These are phyloP conservation scores for Blera fallax DNA, from an alignment of 2,888 invertebrate genomes.

Conservation along the genomic window DNA sequence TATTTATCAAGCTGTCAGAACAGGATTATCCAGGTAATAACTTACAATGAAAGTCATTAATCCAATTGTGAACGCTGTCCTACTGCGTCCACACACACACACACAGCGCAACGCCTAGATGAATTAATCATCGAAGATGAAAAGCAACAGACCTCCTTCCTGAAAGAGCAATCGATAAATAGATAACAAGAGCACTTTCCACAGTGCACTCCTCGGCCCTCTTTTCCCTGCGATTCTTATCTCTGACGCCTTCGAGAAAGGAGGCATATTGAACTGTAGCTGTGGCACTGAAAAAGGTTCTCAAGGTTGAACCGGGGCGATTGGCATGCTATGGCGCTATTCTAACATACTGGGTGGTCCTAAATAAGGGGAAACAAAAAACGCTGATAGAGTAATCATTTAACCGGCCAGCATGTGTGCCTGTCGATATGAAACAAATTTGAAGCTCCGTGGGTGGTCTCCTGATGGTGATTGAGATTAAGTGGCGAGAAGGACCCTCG, in stretches of 20 bases:
- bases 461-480: slow-evolving; percentile 29
- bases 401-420: slow-evolving; percentile 16
- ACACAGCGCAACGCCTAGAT: slow-evolving; percentile 2
- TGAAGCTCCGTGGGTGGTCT: slow-evolving; percentile 37
- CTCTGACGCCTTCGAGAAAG: slow-evolving; percentile 46
- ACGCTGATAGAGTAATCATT: slow-evolving; percentile 55
- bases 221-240: slow-evolving; percentile 34
- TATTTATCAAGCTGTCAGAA: slow-evolving; percentile 71
- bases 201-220: neutral
- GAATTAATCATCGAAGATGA: slow-evolving; percentile 41
- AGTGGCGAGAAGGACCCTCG: slow-evolving; percentile 15
- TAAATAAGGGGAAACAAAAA: slow-evolving; percentile 1
- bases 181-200: slow-evolving; percentile 61
- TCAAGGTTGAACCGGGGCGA: neutral
- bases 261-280: slow-evolving; percentile 31
- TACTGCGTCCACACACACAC: slow-evolving; percentile 29
- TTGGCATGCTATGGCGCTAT: slow-evolving; percentile 39
- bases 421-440: slow-evolving; percentile 53
- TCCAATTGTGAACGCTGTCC: slow-evolving; percentile 65
- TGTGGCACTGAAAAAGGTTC: slow-evolving; percentile 3
- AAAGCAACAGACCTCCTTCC: slow-evolving; percentile 28
- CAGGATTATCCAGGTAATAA: slow-evolving; percentile 72
- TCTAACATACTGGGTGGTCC: slow-evolving; percentile 45
- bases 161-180: slow-evolving; percentile 56
- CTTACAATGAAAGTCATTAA: slow-evolving; percentile 73